Percentiles rank a stretch among this genome's conserved stretches.
Evolutionary conservation across 2,888 invertebrate genomes (phyloP).

Genomic region (Chesias legatella): DNA sequence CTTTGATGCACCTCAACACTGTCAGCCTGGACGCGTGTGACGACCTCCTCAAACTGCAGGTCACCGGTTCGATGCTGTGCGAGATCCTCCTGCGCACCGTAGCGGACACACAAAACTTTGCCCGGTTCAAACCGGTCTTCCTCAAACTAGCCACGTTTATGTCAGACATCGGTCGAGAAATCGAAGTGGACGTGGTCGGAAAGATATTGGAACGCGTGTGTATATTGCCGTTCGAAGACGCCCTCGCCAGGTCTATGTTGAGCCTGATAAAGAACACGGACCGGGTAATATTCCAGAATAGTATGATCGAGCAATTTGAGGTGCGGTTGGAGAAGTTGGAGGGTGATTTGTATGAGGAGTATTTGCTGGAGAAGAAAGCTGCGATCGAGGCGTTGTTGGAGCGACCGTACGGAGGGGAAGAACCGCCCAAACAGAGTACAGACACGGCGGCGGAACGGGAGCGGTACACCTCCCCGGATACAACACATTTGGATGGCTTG

Average conservation of each 20-base stretch:
- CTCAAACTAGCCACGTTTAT: slow-evolving; percentile 51
- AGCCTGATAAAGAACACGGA: slow-evolving; percentile 49
- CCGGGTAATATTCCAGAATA: slow-evolving; percentile 38
- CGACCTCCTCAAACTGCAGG: slow-evolving; percentile 39
- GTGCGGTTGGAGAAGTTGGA: slow-evolving; percentile 34
- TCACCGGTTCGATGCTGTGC: slow-evolving; percentile 36
- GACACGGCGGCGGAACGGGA: slow-evolving; percentile 4
- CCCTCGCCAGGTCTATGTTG: slow-evolving; percentile 42
- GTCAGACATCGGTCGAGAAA: slow-evolving; percentile 33
- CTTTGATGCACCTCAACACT: slow-evolving; percentile 49
- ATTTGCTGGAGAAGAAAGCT: slow-evolving; percentile 24
- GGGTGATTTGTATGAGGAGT: slow-evolving; percentile 32
- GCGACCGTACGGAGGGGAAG: neutral
- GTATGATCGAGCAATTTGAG: slow-evolving; percentile 46
- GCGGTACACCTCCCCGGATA: slow-evolving; percentile 54
- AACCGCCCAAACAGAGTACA: too few relatives aligned
- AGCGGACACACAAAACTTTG: slow-evolving; percentile 60
- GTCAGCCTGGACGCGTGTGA: slow-evolving; percentile 39
- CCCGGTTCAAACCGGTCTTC: slow-evolving; percentile 58
- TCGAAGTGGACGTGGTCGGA: slow-evolving; percentile 40
- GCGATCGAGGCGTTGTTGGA: neutral
- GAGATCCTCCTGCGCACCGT: slow-evolving; percentile 51
- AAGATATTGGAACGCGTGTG: slow-evolving; percentile 57
- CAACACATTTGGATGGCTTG: slow-evolving; percentile 50
- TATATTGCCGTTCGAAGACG: slow-evolving; percentile 52